Evolutionary conservation across 2,888 invertebrate genomes (phyloP), one percentile per base, ranked within the genome.

Genomic region (Incurvaria masculella): DNA sequence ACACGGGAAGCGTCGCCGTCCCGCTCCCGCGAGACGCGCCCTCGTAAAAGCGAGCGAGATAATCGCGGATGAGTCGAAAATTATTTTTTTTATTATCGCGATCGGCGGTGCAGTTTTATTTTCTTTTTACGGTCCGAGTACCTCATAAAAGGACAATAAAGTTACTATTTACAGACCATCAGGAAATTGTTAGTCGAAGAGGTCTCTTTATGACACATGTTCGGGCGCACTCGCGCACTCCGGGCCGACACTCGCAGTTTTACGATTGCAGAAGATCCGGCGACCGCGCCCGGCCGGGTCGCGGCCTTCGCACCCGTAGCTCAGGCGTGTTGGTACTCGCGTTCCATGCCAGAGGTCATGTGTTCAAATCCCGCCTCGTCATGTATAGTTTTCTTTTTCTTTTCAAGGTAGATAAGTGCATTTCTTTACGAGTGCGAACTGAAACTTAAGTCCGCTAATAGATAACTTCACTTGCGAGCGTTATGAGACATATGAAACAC

Each of bases 71-170:
- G 78, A 78, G 78, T 73, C 73, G 78, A 76, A 75, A 76, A 75
- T 76, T 76, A 73, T 78, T 78, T 76, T 78, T 78, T 78, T 78
- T 78, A 78, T 78, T 78, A 78, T 75, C 79, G 73, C 79, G 76
- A 78, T 74, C 78, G 76, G 79, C 75, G 78, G 78, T 75, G 78
- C 79, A 74, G 76, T 79, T 79, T 79, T 79, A 79, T 79, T 79
- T 78, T 79, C 72, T 79, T 79, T 79, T 79, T 79, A 79, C 75
- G 78, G 75, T 75, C 76, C 73, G 76, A 79, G 79, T 79, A 79
- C 78, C 79, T 79, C 79, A 79, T 79, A 79, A 79, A 79, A 79
- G 76, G 73, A 78, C 78, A 78, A 73, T 79, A 79, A 79, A 79
- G 76, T 78, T 78, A 78, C 78, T 79, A 79, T 79, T 79, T 79